Evolutionary conservation across 2,888 invertebrate species (phyloP), one percentile per base, ranked within the genome.

Genomic region (Amblyjoppa fuscipennis): DNA sequence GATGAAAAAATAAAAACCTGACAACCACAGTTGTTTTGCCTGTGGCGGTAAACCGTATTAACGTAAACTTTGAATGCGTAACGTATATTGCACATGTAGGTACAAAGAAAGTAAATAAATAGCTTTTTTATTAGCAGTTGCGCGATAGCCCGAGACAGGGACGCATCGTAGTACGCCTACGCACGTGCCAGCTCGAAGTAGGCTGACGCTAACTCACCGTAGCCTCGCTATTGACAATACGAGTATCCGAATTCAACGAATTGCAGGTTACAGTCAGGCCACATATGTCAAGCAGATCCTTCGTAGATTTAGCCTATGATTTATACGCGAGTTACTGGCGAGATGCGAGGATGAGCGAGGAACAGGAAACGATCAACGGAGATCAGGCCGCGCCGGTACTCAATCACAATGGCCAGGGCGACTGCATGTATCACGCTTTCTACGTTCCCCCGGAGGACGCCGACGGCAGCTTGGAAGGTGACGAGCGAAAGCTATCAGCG

Each of bases 361-460:
- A 87, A 31, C 85, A 87, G 61, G 31, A 79, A 81, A 86, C 45
- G 71, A 59, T 76, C 0, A 80, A 38, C 38, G 49, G 69, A 6
- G 81, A 64, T 51, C 34, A 28, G 31, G 25, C 53, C 0, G 31
- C 28, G 4, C 76, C 70, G 9, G 56, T 16, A 34, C 25, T 81
- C 31, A 87, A 84, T 84, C 84, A 81, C 51, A 71, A 83, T 84
- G 84, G 76, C 11, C 83, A 86, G 69, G 86, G 85, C 16, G 87
- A 89, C 13, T 70, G 77, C 82, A 68, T 89, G 80, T 93, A 90
- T 81, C 90, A 93, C 81, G 93, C 93, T 41, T 90, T 93, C 59
- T 91, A 91, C 56, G 86, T 93, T 68, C 91, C 93, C 16, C 38
- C 81, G 53, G 88, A 90, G n/a, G 87, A 89, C 59, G 49, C 71